Base-by-base conservation (phyloP, 2,113 vertebrate genomes). In the Chlamydotis undulata region DNA sequence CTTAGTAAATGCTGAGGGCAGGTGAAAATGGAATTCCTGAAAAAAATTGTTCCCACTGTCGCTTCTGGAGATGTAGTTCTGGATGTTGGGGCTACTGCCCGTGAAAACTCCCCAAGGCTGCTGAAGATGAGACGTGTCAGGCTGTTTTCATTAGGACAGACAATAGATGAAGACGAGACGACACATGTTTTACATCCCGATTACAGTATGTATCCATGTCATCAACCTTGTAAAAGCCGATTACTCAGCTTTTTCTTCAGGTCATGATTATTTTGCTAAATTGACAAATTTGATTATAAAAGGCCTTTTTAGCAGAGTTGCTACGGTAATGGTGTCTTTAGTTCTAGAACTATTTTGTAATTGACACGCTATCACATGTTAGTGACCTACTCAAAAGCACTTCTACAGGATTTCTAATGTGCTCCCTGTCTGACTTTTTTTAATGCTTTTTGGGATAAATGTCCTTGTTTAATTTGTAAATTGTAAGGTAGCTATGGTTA, bases 1-100 rank as follows among this genome's bases (percentile, higher is more conserved):
- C 49, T 83, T 60, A 55, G 45, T 89, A 53, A 65, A 19, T 19
- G 49, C 65, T 69, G 53, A 73, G 74, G 70, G 89, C 79, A 41
- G 14, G 71, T 63, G 31, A 97, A 95, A 76, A 99, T 99, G 99
- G 99, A 99, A 49, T 99, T 99, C 97, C 97, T 99, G 60, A 99
- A 98, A 97, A 99, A 98, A 98, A 98, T 99, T 4, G 98, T 99
- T 86, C 99, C 99, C 45, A 80, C 97, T 10, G 96, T 94, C 26
- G 95, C 98, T 94, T 98, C 97, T 28, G 98, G 98, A 90, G 99
- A 99, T 52, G 96, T 95, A 18, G 90, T 96, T 92, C 35, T 89
- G 94, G 98, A 99, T 49, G 92, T 86, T 56, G 96, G 79, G 69
- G 95, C 53, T 43, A 26, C 93, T 19, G 65, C 96, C 61, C 97